These are phyloP conservation scores for Rhinoderma darwinii DNA, from an alignment of 2,113 vertebrate species.

Conservation along the genomic window DNA sequence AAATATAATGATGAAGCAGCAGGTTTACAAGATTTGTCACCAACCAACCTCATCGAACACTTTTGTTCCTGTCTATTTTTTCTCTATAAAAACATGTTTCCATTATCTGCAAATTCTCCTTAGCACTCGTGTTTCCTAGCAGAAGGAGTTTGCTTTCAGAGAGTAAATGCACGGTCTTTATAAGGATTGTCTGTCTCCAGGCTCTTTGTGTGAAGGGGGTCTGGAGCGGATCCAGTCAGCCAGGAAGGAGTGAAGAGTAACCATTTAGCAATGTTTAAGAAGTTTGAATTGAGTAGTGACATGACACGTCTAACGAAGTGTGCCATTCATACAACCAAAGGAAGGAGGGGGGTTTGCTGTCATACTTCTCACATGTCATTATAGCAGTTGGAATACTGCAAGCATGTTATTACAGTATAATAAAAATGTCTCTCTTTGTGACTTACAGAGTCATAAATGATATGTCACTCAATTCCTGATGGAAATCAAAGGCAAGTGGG, in stretches of 20 bases:
- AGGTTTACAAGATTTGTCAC: conserved; percentile 21
- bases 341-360: conserved; percentile 66
- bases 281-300: conserved; percentile 66
- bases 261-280: conserved; percentile 53
- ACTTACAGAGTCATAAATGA: conserved; percentile 68
- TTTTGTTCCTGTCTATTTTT: conserved; percentile 35
- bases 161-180: conserved; percentile 45
- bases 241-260: conserved; percentile 54
- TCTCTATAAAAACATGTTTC: conserved; percentile 38
- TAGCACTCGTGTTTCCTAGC: conserved; percentile 26
- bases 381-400: conserved; percentile 67
- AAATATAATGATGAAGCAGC: conserved; percentile 40
- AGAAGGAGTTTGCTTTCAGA: conserved; percentile 16
- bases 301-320: conserved; percentile 66
- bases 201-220: conserved; percentile 38
- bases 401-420: conserved; percentile 68
- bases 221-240: conserved; percentile 41
- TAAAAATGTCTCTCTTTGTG: conserved; percentile 71
- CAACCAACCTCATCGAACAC: conserved; percentile 29
- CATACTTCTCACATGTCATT: conserved; percentile 69
- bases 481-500: conserved; percentile 63
- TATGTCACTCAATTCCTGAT: conserved; percentile 69
- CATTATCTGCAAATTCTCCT: conserved; percentile 40
- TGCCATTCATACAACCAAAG: conserved; percentile 66
- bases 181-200: conserved; percentile 45